Base-by-base conservation (phyloP, 2,888 invertebrate species). In the Bembecia ichneumoniformis region DNA sequence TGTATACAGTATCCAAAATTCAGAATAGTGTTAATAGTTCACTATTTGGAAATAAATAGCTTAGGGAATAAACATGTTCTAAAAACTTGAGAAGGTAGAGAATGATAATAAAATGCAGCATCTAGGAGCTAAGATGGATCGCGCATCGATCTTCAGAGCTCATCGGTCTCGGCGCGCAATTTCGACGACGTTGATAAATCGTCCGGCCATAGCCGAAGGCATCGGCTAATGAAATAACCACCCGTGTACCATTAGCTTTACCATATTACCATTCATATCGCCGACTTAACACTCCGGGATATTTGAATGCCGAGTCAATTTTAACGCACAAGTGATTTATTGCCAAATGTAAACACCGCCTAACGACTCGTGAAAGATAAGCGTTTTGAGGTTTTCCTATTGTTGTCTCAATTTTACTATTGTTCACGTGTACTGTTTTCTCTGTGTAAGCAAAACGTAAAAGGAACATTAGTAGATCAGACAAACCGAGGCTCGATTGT, bases 321-420 rank as follows among this genome's bases (percentile, higher is more conserved):
- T 40, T 11, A 40, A 40, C 40, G 40, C 40, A n/a, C 11, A n/a
- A 14, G 40, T 40, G 40, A 40, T 40, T 40, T 40, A 40, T 43
- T 47, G 45, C 34, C 43, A 40, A 45, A 48, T 58, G 55, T 59
- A 58, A 59, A 59, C 60, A 66, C 58, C 57, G 40, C 40, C 64
- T 68, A 72, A 70, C 69, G 71, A 70, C 66, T 64, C 63, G 71
- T 66, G 58, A 68, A 59, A 70, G 72, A 73, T 72, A 71, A 67
- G 58, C 51, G 50, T 51, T 55, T 55, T 28, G 28, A 40, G 40
- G 40, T 28, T 28, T 28, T 28, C 28, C 40, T 40, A 40, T 40
- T 13, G 40, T 40, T 40, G 40, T n/a, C 40, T n/a, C n/a, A 40
- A 40, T 40, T 40, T 40, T 40, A 40, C 13, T 40, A 40, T 40